Evolutionary conservation across 2,888 invertebrate species (phyloP).

Genomic region (Eupithecia subfuscata): DNA sequence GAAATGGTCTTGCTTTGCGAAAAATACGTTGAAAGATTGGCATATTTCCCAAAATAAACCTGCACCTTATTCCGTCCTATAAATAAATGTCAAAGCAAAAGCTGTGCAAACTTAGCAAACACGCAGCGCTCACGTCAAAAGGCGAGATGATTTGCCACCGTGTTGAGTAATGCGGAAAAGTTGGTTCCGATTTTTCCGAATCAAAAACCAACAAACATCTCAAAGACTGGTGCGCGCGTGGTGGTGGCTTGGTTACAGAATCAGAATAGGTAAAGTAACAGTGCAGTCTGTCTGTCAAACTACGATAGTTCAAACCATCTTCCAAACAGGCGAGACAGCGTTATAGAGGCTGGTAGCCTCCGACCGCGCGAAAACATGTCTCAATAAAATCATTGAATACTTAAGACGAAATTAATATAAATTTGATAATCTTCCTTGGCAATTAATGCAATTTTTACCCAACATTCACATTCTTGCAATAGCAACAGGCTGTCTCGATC

Average conservation of each 20-base stretch:
- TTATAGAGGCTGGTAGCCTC: neutral
- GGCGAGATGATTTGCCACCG: constrained; percentile 56
- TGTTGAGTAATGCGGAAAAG: constrained; percentile 45
- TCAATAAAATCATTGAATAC: too few species aligned
- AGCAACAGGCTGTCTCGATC: neutral
- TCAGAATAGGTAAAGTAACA: neutral
- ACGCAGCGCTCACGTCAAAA: constrained; percentile 64
- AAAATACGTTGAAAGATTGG: neutral
- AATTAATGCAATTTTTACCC: too few species aligned
- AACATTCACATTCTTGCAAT: neutral
- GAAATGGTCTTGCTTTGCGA: neutral
- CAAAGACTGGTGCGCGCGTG: neutral
- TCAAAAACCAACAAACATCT: neutral
- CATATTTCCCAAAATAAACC: neutral
- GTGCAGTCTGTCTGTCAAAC: neutral
- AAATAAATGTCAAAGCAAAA: constrained; percentile 25
- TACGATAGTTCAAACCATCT: neutral
- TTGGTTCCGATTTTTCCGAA: neutral
- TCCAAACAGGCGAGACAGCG: neutral
- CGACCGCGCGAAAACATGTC: neutral
- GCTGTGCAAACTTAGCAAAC: constrained; percentile 51
- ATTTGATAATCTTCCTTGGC: too few species aligned
- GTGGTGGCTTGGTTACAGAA: neutral
- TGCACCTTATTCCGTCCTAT: neutral
- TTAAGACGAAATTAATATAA: too few species aligned